Evolutionary conservation across 2,888 invertebrate species (phyloP).

Genomic region (Lepidocyrtinus sp.): DNA sequence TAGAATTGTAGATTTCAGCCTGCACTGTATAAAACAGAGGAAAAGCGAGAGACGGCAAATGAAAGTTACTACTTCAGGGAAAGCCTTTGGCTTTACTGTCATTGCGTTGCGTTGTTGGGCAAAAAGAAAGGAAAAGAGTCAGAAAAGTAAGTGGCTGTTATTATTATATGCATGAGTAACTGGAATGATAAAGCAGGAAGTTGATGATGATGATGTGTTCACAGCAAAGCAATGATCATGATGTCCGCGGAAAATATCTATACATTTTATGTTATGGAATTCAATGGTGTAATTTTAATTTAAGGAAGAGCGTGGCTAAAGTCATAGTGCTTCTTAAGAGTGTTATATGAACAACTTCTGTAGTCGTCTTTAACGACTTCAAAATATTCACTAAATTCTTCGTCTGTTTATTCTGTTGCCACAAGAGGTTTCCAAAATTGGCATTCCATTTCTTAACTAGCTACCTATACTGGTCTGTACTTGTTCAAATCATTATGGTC

Average conservation of each 20-base stretch:
- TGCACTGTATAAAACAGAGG: not conserved
- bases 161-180: slow-evolving; percentile 58
- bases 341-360: too few species aligned
- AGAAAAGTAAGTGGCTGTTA: slow-evolving; percentile 51
- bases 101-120: too few species aligned
- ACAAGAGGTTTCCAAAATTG: too few species aligned
- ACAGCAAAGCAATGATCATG: slow-evolving; percentile 29
- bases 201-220: slow-evolving; percentile 14
- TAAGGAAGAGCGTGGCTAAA: too few species aligned
- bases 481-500: too few species aligned
- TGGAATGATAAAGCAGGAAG: slow-evolving; percentile 42
- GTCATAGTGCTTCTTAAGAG: too few species aligned
- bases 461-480: too few species aligned
- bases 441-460: too few species aligned
- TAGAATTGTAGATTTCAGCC: slow-evolving; percentile 55
- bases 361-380: too few species aligned
- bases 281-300: too few species aligned
- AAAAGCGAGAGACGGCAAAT: slow-evolving; percentile 30
- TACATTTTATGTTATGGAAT: not conserved
- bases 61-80: slow-evolving; percentile 19
- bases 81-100: slow-evolving; percentile 43
- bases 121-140: slow-evolving; percentile 42
- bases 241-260: slow-evolving; percentile 28
- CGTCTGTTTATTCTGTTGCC: too few species aligned
- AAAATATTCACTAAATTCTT: too few species aligned